Percentiles rank a stretch among this genome's conserved stretches.
Evolutionary conservation across 2,797 vertebrate species (phyloP).

Genomic region (Chloroceryle inda): DNA sequence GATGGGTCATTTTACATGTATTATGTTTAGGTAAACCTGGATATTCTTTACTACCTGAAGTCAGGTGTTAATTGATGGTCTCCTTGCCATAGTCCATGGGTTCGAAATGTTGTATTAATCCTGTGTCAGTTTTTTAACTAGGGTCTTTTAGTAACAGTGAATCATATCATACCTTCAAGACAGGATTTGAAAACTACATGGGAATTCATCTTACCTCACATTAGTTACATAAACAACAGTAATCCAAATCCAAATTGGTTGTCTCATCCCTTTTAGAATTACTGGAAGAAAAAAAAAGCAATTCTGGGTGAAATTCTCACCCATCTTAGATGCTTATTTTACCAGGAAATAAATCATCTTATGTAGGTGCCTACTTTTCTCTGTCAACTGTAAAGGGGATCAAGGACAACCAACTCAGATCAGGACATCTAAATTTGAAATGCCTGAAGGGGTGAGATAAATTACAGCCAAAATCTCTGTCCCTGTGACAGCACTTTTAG

Average conservation of each 20-base stretch:
- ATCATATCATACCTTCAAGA: neutral
- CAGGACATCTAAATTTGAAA: neutral
- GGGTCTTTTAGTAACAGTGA: neutral
- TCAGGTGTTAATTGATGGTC: neutral
- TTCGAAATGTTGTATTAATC: neutral
- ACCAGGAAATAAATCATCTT: slow-evolving; percentile 22
- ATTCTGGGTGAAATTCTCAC: neutral
- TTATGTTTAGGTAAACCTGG: neutral
- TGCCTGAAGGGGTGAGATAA: neutral
- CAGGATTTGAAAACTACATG: neutral
- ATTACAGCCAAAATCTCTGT: neutral
- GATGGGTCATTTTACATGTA: neutral
- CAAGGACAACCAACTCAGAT: slow-evolving; percentile 14
- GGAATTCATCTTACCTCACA: neutral
- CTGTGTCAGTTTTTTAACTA: neutral
- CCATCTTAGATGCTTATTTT: neutral
- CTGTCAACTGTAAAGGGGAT: neutral
- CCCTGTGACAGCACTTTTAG: neutral
- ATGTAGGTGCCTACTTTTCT: neutral
- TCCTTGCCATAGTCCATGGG: neutral
- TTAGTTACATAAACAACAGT: neutral
- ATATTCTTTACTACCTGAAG: neutral
- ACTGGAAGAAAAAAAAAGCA: neutral
- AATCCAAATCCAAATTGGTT: neutral
- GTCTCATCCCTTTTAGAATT: neutral